These are phyloP conservation scores for Oryzias celebensis DNA, from an alignment of 2,113 vertebrate species.

Conservation along the genomic window DNA sequence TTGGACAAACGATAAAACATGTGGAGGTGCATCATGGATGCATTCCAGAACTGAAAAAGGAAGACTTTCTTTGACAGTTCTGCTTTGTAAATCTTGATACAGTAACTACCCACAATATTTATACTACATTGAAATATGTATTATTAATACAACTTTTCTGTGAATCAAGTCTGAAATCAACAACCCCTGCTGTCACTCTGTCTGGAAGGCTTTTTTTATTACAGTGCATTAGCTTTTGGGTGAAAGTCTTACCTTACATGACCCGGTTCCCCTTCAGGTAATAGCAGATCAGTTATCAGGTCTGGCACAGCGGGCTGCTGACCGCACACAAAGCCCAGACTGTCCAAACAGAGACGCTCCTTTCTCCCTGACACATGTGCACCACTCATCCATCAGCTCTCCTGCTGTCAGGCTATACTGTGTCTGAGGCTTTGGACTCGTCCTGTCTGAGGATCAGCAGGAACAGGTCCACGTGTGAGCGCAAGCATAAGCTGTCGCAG, in stretches of 20 bases:
- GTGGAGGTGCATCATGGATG: no score
- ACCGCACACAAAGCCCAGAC: constrained; percentile 36
- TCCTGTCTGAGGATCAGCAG: constrained; percentile 3
- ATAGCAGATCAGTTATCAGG: constrained; percentile 38
- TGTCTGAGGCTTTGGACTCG: constrained; percentile 37
- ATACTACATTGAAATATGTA: not conserved
- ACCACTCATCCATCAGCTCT: constrained; percentile 35
- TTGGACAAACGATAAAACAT: no score
- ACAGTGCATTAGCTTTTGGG: constrained; percentile 5
- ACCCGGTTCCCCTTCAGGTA: constrained; percentile 35
- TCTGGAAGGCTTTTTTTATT: constrained; percentile 7
- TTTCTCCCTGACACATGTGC: constrained; percentile 22
- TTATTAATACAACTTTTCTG: not conserved
- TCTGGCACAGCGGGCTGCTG: constrained; percentile 20
- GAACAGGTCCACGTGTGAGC: not conserved
- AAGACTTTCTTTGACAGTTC: no score
- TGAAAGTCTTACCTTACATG: constrained; percentile 47
- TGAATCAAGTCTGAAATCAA: not conserved
- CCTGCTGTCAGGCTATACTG: constrained; percentile 25
- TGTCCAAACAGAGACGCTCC: constrained; percentile 23
- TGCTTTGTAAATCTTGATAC: no score
- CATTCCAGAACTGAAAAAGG: no score
- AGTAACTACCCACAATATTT: no score
- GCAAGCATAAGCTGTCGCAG: not conserved
- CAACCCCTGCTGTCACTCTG: not conserved